A percentile compares a stretch with the other conserved stretches of the same genome.
phyloP scores from a whole-genome alignment of 1,140 invertebrate species.

The Drosophila kurseongensis region DNA sequence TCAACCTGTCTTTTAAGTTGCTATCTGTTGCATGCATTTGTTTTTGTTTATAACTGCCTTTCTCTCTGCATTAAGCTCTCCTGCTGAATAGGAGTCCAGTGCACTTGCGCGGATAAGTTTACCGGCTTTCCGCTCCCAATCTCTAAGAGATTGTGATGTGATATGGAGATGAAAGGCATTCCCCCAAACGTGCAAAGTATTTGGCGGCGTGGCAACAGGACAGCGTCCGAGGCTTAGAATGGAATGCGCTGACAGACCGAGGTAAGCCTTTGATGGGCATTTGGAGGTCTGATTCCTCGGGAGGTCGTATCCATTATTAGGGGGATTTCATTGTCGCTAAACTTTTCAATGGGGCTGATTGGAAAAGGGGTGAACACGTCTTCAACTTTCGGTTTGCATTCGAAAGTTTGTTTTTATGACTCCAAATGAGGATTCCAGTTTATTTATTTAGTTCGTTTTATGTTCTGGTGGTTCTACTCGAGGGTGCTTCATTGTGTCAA shows the following conservation, averaged over 20 bases:
- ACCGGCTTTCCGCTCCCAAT: conserved; percentile 8
- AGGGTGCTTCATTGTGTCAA: conserved; percentile 61
- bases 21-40: conserved; percentile 56
- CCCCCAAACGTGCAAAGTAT: conserved; percentile 26
- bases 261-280: conserved; percentile 42
- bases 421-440: conserved; percentile 32
- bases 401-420: conserved; percentile 36
- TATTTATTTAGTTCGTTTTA: conserved; percentile 33
- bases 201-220: conserved; percentile 39
- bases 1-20: background rate
- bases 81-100: background rate
- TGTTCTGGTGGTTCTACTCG: conserved; percentile 11
- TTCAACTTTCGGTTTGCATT: conserved; percentile 30
- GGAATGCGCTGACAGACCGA: conserved; percentile 38
- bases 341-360: conserved; percentile 38
- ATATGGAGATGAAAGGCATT: conserved; percentile 31
- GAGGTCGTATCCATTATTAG: background rate
- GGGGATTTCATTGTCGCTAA: conserved; percentile 42
- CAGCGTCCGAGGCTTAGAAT: conserved; percentile 34
- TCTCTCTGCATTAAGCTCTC: conserved; percentile 14
- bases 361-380: conserved; percentile 15
- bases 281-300: conserved; percentile 9
- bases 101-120: conserved; percentile 44
- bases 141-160: conserved; percentile 5
- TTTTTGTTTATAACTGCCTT: conserved; percentile 39